Conservation (phyloP, 92 coral and sea anemone species). For the Phymanthus crucifer region DNA sequence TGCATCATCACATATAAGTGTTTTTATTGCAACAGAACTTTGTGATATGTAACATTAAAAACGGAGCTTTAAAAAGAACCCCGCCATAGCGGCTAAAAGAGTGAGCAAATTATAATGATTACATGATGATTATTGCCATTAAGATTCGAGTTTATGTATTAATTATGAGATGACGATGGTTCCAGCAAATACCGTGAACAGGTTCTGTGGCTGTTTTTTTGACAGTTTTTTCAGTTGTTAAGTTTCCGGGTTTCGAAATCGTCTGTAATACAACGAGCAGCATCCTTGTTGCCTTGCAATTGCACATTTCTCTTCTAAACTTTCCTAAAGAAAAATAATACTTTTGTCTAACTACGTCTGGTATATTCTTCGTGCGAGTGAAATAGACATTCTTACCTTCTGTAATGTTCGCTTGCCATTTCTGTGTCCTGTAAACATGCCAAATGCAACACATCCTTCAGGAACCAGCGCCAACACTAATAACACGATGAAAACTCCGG, state of each 20-base stretch:
- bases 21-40: no score
- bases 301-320: neutral
- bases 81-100: neutral
- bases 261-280: neutral
- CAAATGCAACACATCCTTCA: neutral
- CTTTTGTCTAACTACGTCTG: neutral
- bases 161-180: neutral
- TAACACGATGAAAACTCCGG: neutral
- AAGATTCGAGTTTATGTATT: neutral
- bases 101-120: neutral
- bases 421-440: conserved; percentile 10
- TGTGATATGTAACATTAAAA: no score
- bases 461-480: neutral
- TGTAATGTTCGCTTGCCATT: neutral
- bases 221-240: neutral
- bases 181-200: neutral
- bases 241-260: neutral
- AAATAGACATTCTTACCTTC: neutral
- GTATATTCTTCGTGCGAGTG: no score
- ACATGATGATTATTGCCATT: neutral
- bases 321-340: neutral
- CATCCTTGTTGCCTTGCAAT: neutral
- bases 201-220: neutral
- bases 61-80: no score
- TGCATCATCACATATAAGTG: no score